Percentiles rank a stretch among this genome's conserved stretches.
Conservation (phyloP, 2,797 vertebrate species). For the Bucorvus abyssinicus region DNA sequence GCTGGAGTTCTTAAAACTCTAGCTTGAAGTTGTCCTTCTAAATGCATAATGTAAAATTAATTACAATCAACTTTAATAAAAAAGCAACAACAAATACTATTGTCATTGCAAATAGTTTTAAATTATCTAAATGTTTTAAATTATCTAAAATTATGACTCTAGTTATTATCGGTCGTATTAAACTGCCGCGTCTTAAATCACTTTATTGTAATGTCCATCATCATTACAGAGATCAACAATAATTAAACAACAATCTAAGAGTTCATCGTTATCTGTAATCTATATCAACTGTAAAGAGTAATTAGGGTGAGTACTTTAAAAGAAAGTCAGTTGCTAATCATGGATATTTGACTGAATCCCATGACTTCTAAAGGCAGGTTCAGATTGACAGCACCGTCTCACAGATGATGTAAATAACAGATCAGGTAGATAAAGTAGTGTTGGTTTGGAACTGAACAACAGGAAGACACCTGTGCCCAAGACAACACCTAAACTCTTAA, state of each 20-base stretch:
- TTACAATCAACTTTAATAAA: neutral
- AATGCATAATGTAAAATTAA: neutral
- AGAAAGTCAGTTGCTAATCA: neutral
- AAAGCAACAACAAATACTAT: neutral
- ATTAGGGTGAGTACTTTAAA: neutral
- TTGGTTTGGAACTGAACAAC: neutral
- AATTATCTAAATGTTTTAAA: neutral
- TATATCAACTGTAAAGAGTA: neutral
- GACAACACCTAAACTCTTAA: slow-evolving; percentile 7
- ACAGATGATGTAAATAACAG: neutral
- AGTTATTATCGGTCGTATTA: neutral
- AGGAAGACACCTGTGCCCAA: neutral
- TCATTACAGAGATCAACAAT: neutral
- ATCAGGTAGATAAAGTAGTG: neutral
- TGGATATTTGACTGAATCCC: neutral
- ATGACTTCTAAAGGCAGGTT: neutral
- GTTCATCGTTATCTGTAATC: neutral
- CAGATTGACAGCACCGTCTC: neutral
- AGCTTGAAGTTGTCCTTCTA: neutral
- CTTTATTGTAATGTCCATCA: neutral
- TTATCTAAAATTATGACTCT: neutral
- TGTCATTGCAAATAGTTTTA: too few relatives aligned
- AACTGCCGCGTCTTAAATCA: neutral
- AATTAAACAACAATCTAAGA: neutral
- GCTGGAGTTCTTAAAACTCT: neutral